Evolutionary conservation across 2,888 invertebrate genomes (phyloP), one percentile per base, ranked within the genome.

Genomic region (Hyppa rectilinea): DNA sequence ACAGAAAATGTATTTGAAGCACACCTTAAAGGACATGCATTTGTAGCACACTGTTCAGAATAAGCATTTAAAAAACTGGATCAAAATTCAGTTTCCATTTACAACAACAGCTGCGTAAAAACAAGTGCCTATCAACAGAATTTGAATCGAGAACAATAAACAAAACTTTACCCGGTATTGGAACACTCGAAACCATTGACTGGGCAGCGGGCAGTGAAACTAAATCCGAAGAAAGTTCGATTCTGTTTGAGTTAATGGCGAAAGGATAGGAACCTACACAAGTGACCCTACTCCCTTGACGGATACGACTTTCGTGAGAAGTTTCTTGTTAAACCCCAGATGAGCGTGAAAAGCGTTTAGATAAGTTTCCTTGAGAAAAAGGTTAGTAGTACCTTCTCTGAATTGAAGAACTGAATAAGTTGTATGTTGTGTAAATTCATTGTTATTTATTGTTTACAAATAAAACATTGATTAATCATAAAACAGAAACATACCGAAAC

Each of bases 231-330:
- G 69, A 71, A 75, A 68, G 40, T 82, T 59, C 59, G 61, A 59
- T 72, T 65, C 56, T 73, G 71, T 79, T 84, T 79, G 71, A 61
- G 76, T 73, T 82, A 82, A 84, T 73, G 62, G 60, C 20, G 7
- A 74, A 75, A 47, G 73, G 82, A 79, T 79, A 64, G 38, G 36
- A 55, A 72, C 53, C 53, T 59, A 78, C 7, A 43, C 12, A 71
- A 76, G 60, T 74, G 73, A 82, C 64, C 73, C 66, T 47, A 49
- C 38, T 71, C 64, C 65, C 65, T 82, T 58, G 65, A 60, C 65
- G 62, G 67, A 70, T 45, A 55, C 61, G 71, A 79, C 69, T 79
- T 73, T 53, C 71, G 70, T 68, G 63, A 67, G 64, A 73, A 71
- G 73, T 84, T 84, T 66, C 47, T 66, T 47, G 60, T 71, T 68